Base-by-base conservation (phyloP, 1,140 invertebrate genomes). In the Hydropsyche tenuis region DNA sequence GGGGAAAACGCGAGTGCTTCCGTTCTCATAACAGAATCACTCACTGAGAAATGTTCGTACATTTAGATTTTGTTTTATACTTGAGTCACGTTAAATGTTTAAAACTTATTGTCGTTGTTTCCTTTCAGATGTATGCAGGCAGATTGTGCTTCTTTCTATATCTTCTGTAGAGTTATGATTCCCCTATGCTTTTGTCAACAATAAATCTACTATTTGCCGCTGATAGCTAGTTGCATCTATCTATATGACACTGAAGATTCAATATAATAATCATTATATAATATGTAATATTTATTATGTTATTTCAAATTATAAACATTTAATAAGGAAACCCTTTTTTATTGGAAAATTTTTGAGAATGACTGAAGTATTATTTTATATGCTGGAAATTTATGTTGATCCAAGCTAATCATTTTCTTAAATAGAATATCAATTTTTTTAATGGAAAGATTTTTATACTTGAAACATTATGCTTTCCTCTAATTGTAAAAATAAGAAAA, bases 61-160 rank as follows among this genome's bases (percentile, higher is more conserved):
- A 53, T 69, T 16, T 69, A 12, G 43, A 51, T 71, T 65, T 68
- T 2, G 23, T 14, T 23, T 4, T 23, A 65, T 48, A 48, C 23
- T 46, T 46, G 45, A 46, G 14, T 12, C 0, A 37, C 9, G 30
- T 37, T 11, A 30, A 64, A 25, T 48, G 43, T 23, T 56, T 27
- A 51, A 56, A 51, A 7, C 14, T 11, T 70, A 18, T 69, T 9
- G 37, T 70, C 37, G 22, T 66, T 56, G 14, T 76, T 76, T 72
- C 77, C 77, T 84, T 83, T 4, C 82, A 85, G 84, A 79, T 79
- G 68, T 81, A 78, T 83, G 81, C 79, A 82, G 83, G 73, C 82
- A 85, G 79, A 79, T 85, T 80, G 84, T 85, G 82, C 78, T 85
- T 77, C 70, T 85, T 76, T 80, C 81, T 62, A 77, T 84, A 78